Conservation (phyloP, 2,797 vertebrate species). For the Gorsachius magnificus region DNA sequence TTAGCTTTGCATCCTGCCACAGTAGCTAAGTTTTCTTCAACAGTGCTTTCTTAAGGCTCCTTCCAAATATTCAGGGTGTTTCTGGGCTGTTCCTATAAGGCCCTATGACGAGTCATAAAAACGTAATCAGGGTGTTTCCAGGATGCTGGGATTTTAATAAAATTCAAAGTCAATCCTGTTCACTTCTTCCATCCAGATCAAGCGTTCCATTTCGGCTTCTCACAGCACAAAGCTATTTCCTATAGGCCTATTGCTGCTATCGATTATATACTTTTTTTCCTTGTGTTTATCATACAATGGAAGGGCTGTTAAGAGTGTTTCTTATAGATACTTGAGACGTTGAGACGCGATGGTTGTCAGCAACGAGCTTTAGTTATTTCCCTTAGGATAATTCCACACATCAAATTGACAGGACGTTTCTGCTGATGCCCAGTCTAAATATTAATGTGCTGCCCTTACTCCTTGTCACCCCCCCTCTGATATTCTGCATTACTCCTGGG, state of each 20-base stretch:
- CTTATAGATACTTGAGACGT: background rate
- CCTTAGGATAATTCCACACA: slow-evolving; percentile 10
- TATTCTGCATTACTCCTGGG: background rate
- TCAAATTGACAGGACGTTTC: slow-evolving; percentile 15
- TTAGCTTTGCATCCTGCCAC: background rate
- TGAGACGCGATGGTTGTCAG: background rate
- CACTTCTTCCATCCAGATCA: background rate
- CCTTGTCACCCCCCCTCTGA: background rate
- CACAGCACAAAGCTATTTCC: background rate
- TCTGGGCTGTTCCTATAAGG: background rate
- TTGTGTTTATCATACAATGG: background rate
- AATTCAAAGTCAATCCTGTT: background rate
- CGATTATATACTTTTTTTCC: background rate
- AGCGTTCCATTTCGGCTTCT: background rate
- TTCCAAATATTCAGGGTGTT: background rate
- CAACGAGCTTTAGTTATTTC: background rate
- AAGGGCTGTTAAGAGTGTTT: background rate
- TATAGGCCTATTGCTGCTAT: background rate
- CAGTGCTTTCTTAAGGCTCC: background rate
- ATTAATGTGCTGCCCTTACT: background rate
- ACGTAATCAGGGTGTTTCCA: background rate
- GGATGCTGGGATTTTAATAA: background rate
- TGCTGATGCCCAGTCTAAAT: slow-evolving; percentile 27
- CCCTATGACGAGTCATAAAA: background rate
- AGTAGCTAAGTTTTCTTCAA: background rate